A percentile compares a stretch with the other conserved stretches of the same genome.
phyloP scores from a whole-genome alignment of 2,113 vertebrate genomes.

The Sigmodon hispidus region DNA sequence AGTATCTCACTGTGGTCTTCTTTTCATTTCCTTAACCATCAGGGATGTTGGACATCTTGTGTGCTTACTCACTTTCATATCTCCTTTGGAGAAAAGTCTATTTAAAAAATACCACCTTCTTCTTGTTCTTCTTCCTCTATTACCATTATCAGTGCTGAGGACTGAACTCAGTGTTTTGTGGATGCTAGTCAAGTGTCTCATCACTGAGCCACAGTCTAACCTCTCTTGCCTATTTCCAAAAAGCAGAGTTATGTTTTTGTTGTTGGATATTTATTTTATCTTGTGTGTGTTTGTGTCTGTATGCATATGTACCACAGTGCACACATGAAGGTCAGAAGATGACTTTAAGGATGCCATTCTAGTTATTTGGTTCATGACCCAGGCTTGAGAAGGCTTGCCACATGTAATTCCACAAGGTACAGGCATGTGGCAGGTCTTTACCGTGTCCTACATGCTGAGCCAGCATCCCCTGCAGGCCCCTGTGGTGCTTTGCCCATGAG shows the following conservation, averaged over 20 bases:
- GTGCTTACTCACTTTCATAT: neutral
- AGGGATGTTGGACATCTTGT: neutral
- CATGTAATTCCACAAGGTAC: neutral
- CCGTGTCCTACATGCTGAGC: neutral
- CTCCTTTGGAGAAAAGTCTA: neutral
- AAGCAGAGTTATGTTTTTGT: neutral
- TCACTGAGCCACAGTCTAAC: neutral
- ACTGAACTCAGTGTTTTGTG: neutral
- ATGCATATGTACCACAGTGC: neutral
- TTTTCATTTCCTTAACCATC: neutral
- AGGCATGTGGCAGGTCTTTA: neutral
- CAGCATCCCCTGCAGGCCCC: no score
- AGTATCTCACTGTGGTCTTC: neutral
- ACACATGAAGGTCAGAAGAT: neutral
- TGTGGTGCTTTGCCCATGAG: neutral
- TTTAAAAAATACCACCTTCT: neutral
- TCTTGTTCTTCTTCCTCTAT: neutral
- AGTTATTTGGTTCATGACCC: neutral
- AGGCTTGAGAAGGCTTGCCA: neutral
- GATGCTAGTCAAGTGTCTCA: neutral
- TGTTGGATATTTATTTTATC: neutral
- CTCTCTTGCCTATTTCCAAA: neutral
- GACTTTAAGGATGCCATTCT: neutral
- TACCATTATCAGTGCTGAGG: neutral
- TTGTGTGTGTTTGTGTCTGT: rapidly evolving